Base-by-base conservation (phyloP, 2,113 vertebrate species). In the Sander vitreus region DNA sequence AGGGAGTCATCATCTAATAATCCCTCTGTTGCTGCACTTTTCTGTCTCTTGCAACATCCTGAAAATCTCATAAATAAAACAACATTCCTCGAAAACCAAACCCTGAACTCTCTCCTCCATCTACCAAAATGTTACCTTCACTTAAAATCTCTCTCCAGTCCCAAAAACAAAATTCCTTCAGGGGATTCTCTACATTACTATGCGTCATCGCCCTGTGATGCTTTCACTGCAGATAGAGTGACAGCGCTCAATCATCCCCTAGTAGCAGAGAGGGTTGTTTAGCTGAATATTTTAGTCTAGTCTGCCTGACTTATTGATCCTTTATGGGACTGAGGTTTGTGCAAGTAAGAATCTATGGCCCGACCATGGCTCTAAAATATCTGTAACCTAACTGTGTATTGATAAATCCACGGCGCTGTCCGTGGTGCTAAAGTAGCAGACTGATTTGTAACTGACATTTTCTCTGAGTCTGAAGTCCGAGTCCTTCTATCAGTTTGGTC, bases 1-100 rank as follows among this genome's bases (percentile, higher is more conserved):
- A 2, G 30, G 25, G 43, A 30, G 33, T 71, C 74, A 36, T 54
- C 69, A 63, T 73, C 48, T 79, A 74, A 76, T 81, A 82, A 82
- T 88, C 80, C 83, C 86, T 76, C 70, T 70, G 80, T 62, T 62
- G 86, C 53, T 59, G 66, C 75, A 48, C 79, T 78, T 27, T 53
- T 85, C 83, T 47, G 48, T 39, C 80, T 83, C 47, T 48, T 75
- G 73, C 80, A 66, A 73, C 74, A 84, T 53, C 67, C 80, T 65
- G 45, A 64, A 67, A 33, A 63, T 55, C 63, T 1, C 59, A 0
- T 51, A 39, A 36, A 8, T 2, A 39, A 39, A 25, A 63, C 13
- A 48, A 48, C 39, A n/a, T 23, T 30, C 50, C 15, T 60, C n/a
- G 0, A 9, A 39, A 21, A 57, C 5, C 13, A 27, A 64, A 76